Evolutionary conservation across 2,888 invertebrate species (phyloP), one percentile per base, ranked within the genome.

Genomic region (Leptura quadrifasciata): DNA sequence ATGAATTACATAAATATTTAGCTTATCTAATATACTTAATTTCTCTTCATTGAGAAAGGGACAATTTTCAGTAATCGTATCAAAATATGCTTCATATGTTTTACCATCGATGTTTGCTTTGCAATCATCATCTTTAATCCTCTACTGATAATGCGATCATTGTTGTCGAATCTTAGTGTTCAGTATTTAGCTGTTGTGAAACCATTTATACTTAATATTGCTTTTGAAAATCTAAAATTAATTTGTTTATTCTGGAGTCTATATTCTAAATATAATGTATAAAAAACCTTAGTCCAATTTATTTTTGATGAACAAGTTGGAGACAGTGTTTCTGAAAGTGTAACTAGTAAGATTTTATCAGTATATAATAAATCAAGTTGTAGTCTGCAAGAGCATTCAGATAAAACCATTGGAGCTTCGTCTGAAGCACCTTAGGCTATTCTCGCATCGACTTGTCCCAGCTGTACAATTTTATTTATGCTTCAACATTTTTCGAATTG

Each of bases 331-430:
- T 79, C 79, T 67, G 83, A 85, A 85, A 86, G 82, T 84, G 86
- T 87, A 87, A 88, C 87, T 87, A 87, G 86, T 84, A 83, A 86
- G 88, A 88, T 88, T 85, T 85, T 88, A 88, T 88, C 88, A 81
- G 81, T 82, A 81, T 79, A 84, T 85, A 87, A 88, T 88, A 88
- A 88, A 88, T 88, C 88, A 88, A 88, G 87, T 84, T 84, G 84
- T 85, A 88, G 87, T 86, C 87, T 87, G 85, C 84, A 85, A 85
- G 84, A 86, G 85, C 84, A 86, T 86, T 86, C 84, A 84, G 84
- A 87, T 87, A 87, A 87, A 87, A 87, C 86, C 84, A 80, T 86
- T 85, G 82, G 84, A 87, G 86, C 84, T 84, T 84, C 87, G 87
- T 86, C 85, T 87, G 85, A 84, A 86, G 82, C 87, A 87, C 88